Conservation (phyloP, 2,113 vertebrate genomes). For the Quiscalus mexicanus region DNA sequence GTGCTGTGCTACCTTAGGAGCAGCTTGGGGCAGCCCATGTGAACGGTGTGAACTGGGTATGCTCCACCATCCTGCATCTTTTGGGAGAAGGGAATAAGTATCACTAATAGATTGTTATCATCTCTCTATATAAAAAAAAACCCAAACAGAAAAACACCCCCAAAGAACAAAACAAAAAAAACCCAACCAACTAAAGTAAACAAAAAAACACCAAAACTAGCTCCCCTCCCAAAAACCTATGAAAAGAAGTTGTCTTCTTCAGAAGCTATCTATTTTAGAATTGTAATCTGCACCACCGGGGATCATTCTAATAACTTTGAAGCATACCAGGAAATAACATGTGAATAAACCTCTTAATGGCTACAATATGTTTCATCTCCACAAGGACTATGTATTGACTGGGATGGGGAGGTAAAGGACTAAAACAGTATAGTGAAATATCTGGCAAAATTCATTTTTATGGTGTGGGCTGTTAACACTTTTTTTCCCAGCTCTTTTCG, state of each 20-base stretch:
- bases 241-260: not conserved
- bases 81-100: not conserved
- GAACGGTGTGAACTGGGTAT: slow-evolving; percentile 79
- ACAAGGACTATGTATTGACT: not conserved
- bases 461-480: not conserved
- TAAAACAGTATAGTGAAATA: not conserved
- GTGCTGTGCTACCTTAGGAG: slow-evolving; percentile 81
- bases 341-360: not conserved
- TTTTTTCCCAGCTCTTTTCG: not conserved
- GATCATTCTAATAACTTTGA: not conserved
- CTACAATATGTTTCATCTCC: not conserved
- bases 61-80: not conserved
- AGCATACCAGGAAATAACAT: not conserved
- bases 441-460: not conserved
- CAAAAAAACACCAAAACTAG: not conserved
- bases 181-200: not conserved
- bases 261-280: not conserved
- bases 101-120: not conserved
- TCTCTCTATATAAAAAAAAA: not conserved
- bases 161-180: no score
- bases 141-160: not conserved
- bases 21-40: slow-evolving; percentile 84
- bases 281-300: not conserved
- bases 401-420: not conserved
- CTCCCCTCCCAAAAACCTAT: accelerated